Percentiles rank a stretch among this genome's conserved stretches.
Evolutionary conservation across 2,888 invertebrate species (phyloP).

Genomic region (Acleris holmiana): DNA sequence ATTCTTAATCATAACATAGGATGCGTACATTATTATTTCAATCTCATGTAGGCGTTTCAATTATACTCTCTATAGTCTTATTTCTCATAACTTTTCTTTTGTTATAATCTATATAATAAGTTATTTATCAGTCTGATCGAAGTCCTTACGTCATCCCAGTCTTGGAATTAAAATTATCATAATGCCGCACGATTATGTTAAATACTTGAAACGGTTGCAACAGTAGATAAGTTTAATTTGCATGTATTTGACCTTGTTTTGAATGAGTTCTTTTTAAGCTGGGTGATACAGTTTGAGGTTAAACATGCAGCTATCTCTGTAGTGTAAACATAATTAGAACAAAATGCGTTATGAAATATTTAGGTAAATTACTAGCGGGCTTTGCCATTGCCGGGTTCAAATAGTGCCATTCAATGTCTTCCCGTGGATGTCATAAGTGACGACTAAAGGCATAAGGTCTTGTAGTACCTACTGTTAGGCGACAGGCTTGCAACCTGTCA

Average conservation of each 20-base stretch:
- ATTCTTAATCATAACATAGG: too few relatives aligned
- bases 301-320: neutral
- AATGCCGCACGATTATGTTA: constrained; percentile 40
- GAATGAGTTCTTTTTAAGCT: constrained; percentile 4
- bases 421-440: too few relatives aligned
- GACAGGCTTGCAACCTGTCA: too few relatives aligned
- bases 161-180: constrained; percentile 45
- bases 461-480: too few relatives aligned
- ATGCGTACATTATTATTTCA: too few relatives aligned
- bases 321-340: too few relatives aligned
- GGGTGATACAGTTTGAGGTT: constrained; percentile 14
- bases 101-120: constrained; percentile 17
- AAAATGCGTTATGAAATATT: too few relatives aligned
- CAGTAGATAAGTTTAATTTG: constrained; percentile 27
- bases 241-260: constrained; percentile 19
- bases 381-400: too few relatives aligned
- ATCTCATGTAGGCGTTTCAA: constrained; percentile 5
- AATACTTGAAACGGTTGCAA: constrained; percentile 29
- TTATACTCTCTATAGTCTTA: neutral
- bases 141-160: constrained; percentile 39
- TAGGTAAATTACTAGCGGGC: too few relatives aligned
- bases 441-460: too few relatives aligned
- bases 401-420: too few relatives aligned
- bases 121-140: constrained; percentile 40
- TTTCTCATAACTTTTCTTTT: neutral